Conservation (phyloP, 2,888 invertebrate genomes). For the Erannis defoliaria region DNA sequence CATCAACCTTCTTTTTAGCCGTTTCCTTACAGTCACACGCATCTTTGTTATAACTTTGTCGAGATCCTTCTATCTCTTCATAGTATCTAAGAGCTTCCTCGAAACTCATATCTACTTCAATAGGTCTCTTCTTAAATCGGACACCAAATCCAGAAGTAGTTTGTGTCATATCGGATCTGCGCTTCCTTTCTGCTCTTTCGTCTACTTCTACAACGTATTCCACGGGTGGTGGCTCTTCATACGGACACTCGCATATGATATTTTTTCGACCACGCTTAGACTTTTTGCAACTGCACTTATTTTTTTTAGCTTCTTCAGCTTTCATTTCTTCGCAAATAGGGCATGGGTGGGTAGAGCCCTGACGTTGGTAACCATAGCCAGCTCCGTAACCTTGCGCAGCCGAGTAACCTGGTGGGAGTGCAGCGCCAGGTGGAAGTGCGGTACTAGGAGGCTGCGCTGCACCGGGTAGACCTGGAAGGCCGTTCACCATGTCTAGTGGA, state of each 20-base stretch:
- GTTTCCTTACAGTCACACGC: constrained; percentile 29
- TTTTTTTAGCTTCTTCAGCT: neutral
- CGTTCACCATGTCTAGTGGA: neutral
- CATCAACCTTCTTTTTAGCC: constrained; percentile 12
- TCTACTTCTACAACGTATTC: constrained; percentile 22
- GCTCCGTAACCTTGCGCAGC: neutral
- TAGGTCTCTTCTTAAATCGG: constrained; percentile 43
- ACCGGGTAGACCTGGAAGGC: neutral
- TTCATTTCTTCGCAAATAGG: constrained; percentile 19
- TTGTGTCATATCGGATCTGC: constrained; percentile 60
- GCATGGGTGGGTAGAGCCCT: neutral
- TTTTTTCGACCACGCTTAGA: constrained; percentile 14
- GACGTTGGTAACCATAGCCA: neutral
- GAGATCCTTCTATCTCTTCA: constrained; percentile 40
- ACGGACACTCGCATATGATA: constrained; percentile 36
- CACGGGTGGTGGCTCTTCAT: constrained; percentile 16
- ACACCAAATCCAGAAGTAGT: constrained; percentile 64
- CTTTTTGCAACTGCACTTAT: neutral
- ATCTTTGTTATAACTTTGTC: constrained; percentile 13
- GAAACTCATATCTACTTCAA: constrained; percentile 54
- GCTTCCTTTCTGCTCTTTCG: constrained; percentile 45
- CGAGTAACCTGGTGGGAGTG: neutral
- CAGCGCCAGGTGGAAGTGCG: neutral
- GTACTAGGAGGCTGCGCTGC: neutral
- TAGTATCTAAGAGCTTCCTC: constrained; percentile 57